phyloP scores from a whole-genome alignment of 2,113 vertebrate species.

The Passer montanus region DNA sequence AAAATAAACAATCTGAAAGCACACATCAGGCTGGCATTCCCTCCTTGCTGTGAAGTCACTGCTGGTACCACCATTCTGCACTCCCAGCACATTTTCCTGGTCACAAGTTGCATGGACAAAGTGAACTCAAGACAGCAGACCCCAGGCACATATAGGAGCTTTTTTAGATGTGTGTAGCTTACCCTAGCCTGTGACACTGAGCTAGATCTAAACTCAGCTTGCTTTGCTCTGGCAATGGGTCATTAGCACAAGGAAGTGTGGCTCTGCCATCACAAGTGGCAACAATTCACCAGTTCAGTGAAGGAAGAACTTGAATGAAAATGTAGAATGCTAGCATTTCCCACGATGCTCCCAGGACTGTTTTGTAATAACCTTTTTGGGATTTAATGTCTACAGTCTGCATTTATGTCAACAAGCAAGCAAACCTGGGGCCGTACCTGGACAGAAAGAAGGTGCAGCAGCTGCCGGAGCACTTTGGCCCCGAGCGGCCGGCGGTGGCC shows the following conservation, averaged over 20 bases:
- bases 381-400: conserved; percentile 82
- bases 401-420: conserved; percentile 96
- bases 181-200: neutral
- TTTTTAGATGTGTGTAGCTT: neutral
- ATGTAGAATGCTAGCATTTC: neutral
- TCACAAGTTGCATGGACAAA: neutral
- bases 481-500: conserved; percentile 85
- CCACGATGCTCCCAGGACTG: neutral
- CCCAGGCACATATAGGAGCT: neutral
- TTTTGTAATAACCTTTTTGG: neutral
- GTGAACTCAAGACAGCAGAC: neutral
- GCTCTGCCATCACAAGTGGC: neutral
- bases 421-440: conserved; percentile 88
- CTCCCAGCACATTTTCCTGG: neutral
- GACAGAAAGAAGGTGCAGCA: conserved; percentile 93
- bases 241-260: neutral
- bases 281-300: neutral
- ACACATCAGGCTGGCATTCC: neutral
- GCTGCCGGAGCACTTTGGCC: conserved; percentile 92
- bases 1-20: neutral
- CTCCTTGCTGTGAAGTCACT: neutral
- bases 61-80: neutral
- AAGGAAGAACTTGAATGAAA: neutral
- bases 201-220: neutral
- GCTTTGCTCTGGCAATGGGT: neutral